Percentiles rank a stretch among this genome's conserved stretches.
phyloP scores from a whole-genome alignment of 2,113 vertebrate species.

The Burhinus oedicnemus region DNA sequence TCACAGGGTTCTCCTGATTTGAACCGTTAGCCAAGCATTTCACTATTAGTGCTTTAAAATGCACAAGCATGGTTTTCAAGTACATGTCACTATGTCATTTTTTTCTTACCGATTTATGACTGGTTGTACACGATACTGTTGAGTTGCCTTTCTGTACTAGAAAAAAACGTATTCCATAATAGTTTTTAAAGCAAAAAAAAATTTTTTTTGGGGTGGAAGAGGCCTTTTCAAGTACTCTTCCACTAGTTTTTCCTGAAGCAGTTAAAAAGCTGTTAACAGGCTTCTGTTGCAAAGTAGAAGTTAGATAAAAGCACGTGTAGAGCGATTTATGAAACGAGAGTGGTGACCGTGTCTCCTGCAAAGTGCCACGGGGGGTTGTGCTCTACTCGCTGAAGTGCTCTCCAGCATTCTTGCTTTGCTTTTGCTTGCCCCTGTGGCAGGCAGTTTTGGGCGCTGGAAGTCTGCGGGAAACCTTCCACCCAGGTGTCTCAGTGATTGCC shows the following conservation, averaged over 20 bases:
- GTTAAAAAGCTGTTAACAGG: neutral
- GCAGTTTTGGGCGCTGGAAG: neutral
- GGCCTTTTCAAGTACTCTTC: neutral
- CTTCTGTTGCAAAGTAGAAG: neutral
- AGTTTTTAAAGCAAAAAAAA: neutral
- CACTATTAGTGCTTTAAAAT: neutral
- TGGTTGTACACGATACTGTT: neutral
- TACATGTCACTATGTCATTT: neutral
- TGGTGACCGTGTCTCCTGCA: neutral
- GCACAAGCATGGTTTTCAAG: neutral
- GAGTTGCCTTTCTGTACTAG: neutral
- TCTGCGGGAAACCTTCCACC: neutral
- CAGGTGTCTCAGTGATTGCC: neutral
- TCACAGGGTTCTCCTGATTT: neutral
- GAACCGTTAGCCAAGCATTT: neutral
- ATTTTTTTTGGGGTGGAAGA: neutral
- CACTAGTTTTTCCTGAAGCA: neutral
- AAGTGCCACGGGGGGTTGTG: neutral
- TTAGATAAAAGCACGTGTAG: neutral
- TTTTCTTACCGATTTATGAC: neutral
- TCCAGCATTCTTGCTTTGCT: neutral
- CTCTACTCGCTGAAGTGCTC: neutral
- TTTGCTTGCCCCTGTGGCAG: neutral
- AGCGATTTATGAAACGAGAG: neutral
- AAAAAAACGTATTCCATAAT: neutral